Evolutionary conservation across 2,888 invertebrate genomes (phyloP), one percentile per base, ranked within the genome.

Genomic region (Congeria kusceri): DNA sequence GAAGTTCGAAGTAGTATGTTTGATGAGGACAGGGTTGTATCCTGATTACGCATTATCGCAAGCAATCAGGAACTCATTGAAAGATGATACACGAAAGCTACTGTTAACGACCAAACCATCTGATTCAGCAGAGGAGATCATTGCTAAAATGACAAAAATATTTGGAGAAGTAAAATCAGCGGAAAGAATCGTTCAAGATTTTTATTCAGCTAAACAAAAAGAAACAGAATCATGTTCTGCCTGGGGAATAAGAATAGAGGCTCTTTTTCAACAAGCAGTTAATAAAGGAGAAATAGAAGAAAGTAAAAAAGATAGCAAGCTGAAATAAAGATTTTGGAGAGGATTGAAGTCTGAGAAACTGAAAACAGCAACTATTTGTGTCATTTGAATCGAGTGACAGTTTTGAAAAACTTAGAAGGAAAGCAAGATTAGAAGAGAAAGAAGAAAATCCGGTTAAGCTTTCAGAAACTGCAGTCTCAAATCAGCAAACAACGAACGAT

Each of bases 211-310:
- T 7, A 64, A 11, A 15, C 64, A 64, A 44, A 20, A 64, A 4
- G 3, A 64, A 27, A 29, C n/a, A 25, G 64, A 49, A 49, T 27
- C 47, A n/a, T 15, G 13, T 3, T 64, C 47, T 27, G 64, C 23
- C 3, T 49, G 64, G 64, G 64, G 64, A 49, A 46, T 64, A 39
- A 46, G 47, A 49, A 15, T 64, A 28, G 47, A 64, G 47, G 49
- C 49, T 11, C 18, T 64, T 9, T 64, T 64, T 23, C 28, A 64
- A 3, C 23, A 49, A 47, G 49, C 47, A 23, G 47, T n/a, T 9
- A 28, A 64, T 13, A 46, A 15, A 25, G 28, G 49, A 13, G 49
- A 64, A 23, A 64, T 63, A 20, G 46, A 32, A 2, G 63, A 44
- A 23, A 46, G 23, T 32, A 32, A 32, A 9, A 32, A 9, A 32